Conservation (phyloP, 30 jellyfish, hydroid and myxozoan genomes). For the Turritopsis rubra region DNA sequence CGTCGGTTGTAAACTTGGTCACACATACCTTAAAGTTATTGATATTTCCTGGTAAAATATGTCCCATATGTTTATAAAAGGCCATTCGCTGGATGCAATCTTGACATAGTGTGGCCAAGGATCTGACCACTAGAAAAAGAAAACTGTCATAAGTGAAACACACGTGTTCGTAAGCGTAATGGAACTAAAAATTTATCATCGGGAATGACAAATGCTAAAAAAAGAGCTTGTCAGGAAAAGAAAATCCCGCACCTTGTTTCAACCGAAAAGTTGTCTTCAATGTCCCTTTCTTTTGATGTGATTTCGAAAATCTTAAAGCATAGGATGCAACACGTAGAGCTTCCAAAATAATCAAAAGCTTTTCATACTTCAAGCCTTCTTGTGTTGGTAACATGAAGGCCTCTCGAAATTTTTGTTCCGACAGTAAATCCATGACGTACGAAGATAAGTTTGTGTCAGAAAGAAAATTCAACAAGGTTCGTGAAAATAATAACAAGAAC, state of each 20-base stretch:
- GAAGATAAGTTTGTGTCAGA: slow-evolving; percentile 23
- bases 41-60: slow-evolving; percentile 3
- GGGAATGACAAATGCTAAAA: neutral
- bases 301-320: slow-evolving; percentile 29
- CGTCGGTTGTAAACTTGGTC: neutral
- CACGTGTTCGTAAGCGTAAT: neutral
- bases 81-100: slow-evolving; percentile 41
- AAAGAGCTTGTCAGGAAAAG: neutral
- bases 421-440: slow-evolving; percentile 16
- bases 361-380: slow-evolving; percentile 23
- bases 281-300: slow-evolving; percentile 39
- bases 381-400: slow-evolving; percentile 12
- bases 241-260: slow-evolving; percentile 10
- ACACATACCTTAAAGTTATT: slow-evolving; percentile 19
- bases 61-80: slow-evolving; percentile 10
- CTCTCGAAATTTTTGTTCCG: slow-evolving; percentile 3
- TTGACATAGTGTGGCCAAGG: slow-evolving; percentile 11
- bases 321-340: slow-evolving; percentile 33
- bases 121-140: neutral
- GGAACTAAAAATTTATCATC: too few relatives aligned
- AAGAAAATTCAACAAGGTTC: slow-evolving; percentile 10
- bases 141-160: neutral
- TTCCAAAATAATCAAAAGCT: slow-evolving; percentile 10
- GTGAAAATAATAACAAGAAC: slow-evolving; percentile 23
- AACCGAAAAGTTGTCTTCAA: neutral